phyloP scores from a whole-genome alignment of 1,140 invertebrate species.

The Calliphora vicina region DNA sequence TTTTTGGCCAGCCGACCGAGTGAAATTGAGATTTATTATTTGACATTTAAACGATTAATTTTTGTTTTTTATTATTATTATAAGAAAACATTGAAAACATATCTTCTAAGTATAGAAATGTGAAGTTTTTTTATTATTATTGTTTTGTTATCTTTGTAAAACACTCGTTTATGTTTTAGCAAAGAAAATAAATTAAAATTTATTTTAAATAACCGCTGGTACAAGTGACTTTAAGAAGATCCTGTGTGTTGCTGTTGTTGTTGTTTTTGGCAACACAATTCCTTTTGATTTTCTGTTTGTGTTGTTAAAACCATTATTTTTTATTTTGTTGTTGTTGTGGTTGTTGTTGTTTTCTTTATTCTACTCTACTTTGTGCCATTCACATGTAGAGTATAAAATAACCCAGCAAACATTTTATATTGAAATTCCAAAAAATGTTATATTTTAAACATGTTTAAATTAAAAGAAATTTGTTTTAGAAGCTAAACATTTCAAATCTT shows the following conservation, averaged over 20 bases:
- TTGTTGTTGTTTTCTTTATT: neutral
- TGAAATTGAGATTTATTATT: slow-evolving; percentile 11
- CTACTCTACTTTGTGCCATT: neutral
- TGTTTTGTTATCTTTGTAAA: neutral
- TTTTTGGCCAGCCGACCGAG: neutral
- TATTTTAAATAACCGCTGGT: neutral
- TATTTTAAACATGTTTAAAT: too few relatives aligned
- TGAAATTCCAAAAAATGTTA: too few relatives aligned
- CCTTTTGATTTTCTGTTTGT: neutral
- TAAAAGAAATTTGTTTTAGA: too few relatives aligned
- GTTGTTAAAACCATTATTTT: neutral
- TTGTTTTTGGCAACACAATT: slow-evolving; percentile 2
- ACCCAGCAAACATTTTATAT: neutral
- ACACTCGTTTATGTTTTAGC: too few relatives aligned
- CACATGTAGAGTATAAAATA: neutral
- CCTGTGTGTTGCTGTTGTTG: neutral
- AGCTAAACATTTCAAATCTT: too few relatives aligned
- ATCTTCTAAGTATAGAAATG: neutral
- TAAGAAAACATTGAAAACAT: neutral
- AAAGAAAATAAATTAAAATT: neutral
- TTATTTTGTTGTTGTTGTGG: neutral
- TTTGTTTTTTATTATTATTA: neutral
- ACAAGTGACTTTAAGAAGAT: neutral
- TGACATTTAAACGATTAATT: slow-evolving; percentile 12
- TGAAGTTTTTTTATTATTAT: neutral